Evolutionary conservation across 1,140 invertebrate species (phyloP).

Genomic region (Venustaconcha ellipsiformis): DNA sequence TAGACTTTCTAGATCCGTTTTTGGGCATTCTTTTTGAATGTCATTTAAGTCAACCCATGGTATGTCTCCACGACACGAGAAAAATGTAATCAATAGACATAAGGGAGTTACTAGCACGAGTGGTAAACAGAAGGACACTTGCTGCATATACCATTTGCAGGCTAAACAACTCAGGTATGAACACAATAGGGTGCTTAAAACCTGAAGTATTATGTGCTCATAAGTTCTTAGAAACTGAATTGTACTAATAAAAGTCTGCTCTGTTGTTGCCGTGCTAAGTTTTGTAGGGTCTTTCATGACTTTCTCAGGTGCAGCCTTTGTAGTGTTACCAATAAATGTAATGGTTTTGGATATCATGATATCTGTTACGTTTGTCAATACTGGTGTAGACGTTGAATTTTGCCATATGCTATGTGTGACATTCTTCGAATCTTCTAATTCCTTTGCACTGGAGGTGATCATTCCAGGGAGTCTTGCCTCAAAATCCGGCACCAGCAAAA

Average conservation of each 20-base stretch:
- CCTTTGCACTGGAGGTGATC: not conserved
- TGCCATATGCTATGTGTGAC: no score
- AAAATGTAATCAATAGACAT: not conserved
- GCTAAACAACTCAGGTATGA: slow-evolving; percentile 34
- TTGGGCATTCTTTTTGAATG: not conserved
- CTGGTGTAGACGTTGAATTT: no score
- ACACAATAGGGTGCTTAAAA: slow-evolving; percentile 19
- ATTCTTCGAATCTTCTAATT: no score
- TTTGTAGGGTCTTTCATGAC: no score
- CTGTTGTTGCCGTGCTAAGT: no score
- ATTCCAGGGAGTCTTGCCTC: not conserved
- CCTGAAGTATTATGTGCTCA: slow-evolving; percentile 1
- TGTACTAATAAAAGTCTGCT: not conserved
- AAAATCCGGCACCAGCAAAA: not conserved
- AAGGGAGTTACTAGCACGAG: slow-evolving; percentile 32
- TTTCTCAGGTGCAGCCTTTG: not conserved
- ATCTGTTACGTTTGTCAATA: no score
- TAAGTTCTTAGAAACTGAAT: not conserved
- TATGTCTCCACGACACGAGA: slow-evolving; percentile 12
- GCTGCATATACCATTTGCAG: slow-evolving; percentile 47
- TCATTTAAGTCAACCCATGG: not conserved
- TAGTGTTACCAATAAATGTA: not conserved
- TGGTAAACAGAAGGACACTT: slow-evolving; percentile 37
- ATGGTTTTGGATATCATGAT: no score
- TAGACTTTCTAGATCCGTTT: not conserved